Evolutionary conservation across 2,888 invertebrate species (phyloP).

Genomic region (Tenthredo distinguenda): DNA sequence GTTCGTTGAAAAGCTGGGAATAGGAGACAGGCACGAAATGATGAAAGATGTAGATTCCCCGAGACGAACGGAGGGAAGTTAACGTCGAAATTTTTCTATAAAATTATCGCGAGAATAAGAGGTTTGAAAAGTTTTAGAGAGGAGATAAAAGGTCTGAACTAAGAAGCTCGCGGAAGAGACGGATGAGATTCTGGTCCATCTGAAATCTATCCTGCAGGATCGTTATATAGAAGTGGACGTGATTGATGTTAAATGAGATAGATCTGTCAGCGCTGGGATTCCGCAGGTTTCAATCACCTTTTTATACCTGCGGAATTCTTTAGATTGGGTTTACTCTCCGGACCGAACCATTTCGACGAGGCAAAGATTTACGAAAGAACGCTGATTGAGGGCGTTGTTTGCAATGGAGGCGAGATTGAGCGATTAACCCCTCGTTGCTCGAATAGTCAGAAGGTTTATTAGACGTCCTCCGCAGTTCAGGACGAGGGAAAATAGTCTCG

Average conservation of each 20-base stretch:
- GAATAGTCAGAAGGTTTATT: slow-evolving; percentile 41
- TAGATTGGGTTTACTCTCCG: slow-evolving; percentile 36
- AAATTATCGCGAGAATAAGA: background rate
- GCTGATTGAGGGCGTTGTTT: slow-evolving; percentile 44
- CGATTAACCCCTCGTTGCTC: slow-evolving; percentile 43
- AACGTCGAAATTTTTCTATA: background rate
- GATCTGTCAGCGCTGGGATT: slow-evolving; percentile 42
- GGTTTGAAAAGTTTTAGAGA: background rate
- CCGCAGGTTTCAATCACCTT: slow-evolving; percentile 28
- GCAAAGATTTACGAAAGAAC: slow-evolving; percentile 37
- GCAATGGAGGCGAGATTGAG: slow-evolving; percentile 40
- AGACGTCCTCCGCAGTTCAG: background rate
- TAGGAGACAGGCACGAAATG: background rate
- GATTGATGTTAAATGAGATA: slow-evolving; percentile 49
- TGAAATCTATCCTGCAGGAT: slow-evolving; percentile 25
- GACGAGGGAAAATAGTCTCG: background rate
- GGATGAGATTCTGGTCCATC: slow-evolving; percentile 37
- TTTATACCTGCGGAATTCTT: slow-evolving; percentile 25
- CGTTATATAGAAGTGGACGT: slow-evolving; percentile 17
- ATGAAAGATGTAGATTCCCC: background rate
- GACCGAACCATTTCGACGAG: slow-evolving; percentile 4
- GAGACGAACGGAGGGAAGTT: background rate
- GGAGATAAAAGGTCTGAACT: background rate
- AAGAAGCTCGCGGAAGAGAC: background rate
- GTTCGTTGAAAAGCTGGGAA: background rate